Percentiles rank a stretch among this genome's conserved stretches.
Evolutionary conservation across 2,888 invertebrate species (phyloP).

Genomic region (Mycogona germanica): DNA sequence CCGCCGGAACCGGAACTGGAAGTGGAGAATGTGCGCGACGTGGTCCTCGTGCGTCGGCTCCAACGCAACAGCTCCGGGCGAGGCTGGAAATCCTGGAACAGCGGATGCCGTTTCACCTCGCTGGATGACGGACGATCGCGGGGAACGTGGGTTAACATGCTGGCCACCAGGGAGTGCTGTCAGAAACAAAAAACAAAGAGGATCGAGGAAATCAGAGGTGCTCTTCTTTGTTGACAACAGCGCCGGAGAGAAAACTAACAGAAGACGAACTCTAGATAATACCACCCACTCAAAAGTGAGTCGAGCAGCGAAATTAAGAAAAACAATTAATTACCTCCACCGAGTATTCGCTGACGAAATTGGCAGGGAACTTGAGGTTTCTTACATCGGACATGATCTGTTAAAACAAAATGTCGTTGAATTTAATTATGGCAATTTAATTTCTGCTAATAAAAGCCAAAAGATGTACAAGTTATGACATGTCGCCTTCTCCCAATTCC

Average conservation of each 20-base stretch:
- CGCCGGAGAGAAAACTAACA: no score
- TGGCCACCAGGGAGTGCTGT: slow-evolving; percentile 55
- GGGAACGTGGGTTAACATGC: slow-evolving; percentile 66
- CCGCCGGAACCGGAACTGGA: slow-evolving; percentile 15
- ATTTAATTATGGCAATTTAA: neutral
- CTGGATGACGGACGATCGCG: slow-evolving; percentile 46
- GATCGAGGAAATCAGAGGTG: neutral
- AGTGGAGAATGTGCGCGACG: slow-evolving; percentile 17
- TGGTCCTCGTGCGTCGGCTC: slow-evolving; percentile 3
- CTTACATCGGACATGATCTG: slow-evolving; percentile 42
- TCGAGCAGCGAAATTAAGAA: no score
- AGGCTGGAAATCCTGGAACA: slow-evolving; percentile 17
- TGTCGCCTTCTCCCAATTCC: no score
- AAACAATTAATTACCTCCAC: slow-evolving; percentile 47
- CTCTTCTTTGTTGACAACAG: no score
- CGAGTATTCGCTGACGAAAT: slow-evolving; percentile 50
- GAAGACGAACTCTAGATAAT: no score
- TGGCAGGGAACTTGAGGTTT: slow-evolving; percentile 51
- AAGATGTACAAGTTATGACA: no score
- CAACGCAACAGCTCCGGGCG: slow-evolving; percentile 14
- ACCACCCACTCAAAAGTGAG: no score
- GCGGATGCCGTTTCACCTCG: slow-evolving; percentile 22
- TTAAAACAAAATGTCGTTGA: slow-evolving; percentile 3
- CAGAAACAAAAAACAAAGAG: slow-evolving; percentile 16
- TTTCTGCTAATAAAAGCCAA: no score